Base-by-base conservation (phyloP, 2,797 vertebrate species). In the Sphaeramia orbicularis region DNA sequence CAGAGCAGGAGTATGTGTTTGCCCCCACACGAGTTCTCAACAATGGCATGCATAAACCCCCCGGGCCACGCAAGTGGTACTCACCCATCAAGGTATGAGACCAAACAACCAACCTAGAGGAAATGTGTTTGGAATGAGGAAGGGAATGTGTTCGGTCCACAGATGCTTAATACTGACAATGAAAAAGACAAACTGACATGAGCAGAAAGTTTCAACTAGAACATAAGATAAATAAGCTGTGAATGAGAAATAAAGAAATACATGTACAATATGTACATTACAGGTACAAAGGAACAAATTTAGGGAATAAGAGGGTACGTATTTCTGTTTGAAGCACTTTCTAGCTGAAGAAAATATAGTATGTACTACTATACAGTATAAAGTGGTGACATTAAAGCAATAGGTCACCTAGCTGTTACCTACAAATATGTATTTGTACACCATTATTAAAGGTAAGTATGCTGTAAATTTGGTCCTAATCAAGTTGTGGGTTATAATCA, bases 31-130 rank as follows among this genome's bases (percentile, higher is more conserved):
- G 96, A 41, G 94, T 92, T 58, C 95, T 98, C 10, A 97, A 94
- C 60, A 97, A 95, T 53, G 95, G 87, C 79, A 92, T 96, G 94
- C 94, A 94, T 19, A 94, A 92, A 81, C 90, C 95, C 2, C 90
- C 80, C 0, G 94, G 94, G 0, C 94, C 96, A 1, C 93, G 84
- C 7, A 97, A 95, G 94, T 99, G 98, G 98, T 99, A 98, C 87
- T 98, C 97, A 0, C 97, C 98, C 0, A 99, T 99, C 75, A 96
- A 99, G 96, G 98, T 99, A 87, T 0, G 21, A 24, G 21, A 24
- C 6, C 2, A 2, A 53, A 19, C n/a, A 4, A 48, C 10, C 9
- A 30, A 37, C 14, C 42, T 30, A 52, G 41, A 40, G 44, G 32
- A 52, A 49, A 30, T 35, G n/a, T 32, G 40, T 9, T 24, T 41